phyloP scores from a whole-genome alignment of 2,113 vertebrate genomes.

The Sorex fumeus region DNA sequence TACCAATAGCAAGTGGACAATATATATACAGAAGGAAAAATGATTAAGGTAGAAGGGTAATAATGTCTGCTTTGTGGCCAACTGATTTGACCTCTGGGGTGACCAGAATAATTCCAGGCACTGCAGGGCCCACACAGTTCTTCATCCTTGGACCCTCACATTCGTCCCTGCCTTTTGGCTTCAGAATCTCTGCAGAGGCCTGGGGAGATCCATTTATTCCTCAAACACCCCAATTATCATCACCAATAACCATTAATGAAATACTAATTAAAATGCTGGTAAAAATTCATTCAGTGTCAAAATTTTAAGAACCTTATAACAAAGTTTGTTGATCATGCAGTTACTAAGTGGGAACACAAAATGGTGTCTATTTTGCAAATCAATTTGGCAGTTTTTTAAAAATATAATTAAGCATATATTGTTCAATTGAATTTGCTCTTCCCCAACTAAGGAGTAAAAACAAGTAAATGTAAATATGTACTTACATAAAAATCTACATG shows the following conservation, averaged over 20 bases:
- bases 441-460: neutral
- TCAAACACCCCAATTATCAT: too few relatives aligned
- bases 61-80: too few relatives aligned
- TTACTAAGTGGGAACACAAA: neutral
- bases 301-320: neutral
- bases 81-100: too few relatives aligned
- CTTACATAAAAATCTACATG: neutral
- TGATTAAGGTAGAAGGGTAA: neutral
- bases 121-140: too few relatives aligned
- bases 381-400: neutral
- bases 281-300: too few relatives aligned
- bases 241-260: slow-evolving; percentile 21
- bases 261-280: slow-evolving; percentile 41
- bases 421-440: neutral
- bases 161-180: too few relatives aligned
- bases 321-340: neutral
- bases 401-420: neutral
- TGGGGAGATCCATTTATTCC: too few relatives aligned
- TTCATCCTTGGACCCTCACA: too few relatives aligned
- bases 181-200: too few relatives aligned
- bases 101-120: too few relatives aligned
- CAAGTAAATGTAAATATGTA: neutral
- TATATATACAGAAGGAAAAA: neutral
- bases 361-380: neutral
- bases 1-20: neutral